Conservation (phyloP, 2,888 invertebrate genomes). For the Melanophora roralis region DNA sequence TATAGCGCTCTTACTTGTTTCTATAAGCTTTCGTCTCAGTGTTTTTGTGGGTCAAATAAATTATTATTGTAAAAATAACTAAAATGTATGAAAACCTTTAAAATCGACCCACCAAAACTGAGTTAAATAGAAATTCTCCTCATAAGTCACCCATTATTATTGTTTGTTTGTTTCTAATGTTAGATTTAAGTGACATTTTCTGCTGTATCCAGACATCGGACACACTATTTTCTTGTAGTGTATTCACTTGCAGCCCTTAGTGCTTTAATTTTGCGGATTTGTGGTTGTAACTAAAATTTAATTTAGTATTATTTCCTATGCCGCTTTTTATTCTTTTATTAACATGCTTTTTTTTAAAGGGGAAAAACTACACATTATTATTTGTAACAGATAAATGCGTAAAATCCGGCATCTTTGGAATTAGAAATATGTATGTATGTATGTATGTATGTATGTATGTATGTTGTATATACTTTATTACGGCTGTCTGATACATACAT, state of each 20-base stretch:
- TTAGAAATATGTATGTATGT: no score
- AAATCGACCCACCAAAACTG: not conserved
- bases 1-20: no score
- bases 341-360: not conserved
- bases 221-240: conserved; percentile 15
- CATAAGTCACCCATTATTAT: conserved; percentile 50
- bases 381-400: conserved; percentile 36
- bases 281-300: conserved; percentile 42
- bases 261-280: conserved; percentile 50
- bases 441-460: no score
- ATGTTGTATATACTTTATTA: conserved; percentile 26
- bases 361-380: conserved; percentile 41
- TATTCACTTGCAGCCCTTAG: not conserved
- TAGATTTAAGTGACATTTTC: conserved; percentile 17
- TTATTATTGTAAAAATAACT: conserved; percentile 20
- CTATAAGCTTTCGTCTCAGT: conserved; percentile 14
- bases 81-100: not conserved
- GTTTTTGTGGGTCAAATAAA: conserved; percentile 22
- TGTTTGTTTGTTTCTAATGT: not conserved
- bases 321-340: not conserved
- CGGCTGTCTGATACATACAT: not conserved
- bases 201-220: conserved; percentile 3
- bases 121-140: conserved; percentile 16
- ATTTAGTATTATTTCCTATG: conserved; percentile 30
- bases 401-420: conserved; percentile 45